phyloP scores from a whole-genome alignment of 2,888 invertebrate genomes.

The Drosophila vallismaia region DNA sequence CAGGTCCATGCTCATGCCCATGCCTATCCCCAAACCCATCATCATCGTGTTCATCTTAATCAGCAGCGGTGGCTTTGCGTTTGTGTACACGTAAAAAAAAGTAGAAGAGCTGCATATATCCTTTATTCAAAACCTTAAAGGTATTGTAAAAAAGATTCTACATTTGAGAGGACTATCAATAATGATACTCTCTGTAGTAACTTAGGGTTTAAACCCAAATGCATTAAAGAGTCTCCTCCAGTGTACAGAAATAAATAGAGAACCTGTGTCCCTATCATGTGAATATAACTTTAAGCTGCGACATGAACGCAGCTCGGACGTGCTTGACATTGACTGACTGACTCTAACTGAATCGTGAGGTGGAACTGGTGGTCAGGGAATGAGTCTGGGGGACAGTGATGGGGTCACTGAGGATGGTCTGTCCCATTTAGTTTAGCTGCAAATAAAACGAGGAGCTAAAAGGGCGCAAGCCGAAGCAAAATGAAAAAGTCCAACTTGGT shows the following conservation, averaged over 20 bases:
- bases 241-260: conserved; percentile 10
- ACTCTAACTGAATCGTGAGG: conserved; percentile 46
- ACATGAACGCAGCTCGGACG: conserved; percentile 64
- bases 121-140: too few species aligned
- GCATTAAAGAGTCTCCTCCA: not conserved
- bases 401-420: conserved; percentile 28
- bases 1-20: conserved; percentile 1
- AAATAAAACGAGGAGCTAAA: conserved; percentile 33
- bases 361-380: conserved; percentile 7
- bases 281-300: conserved; percentile 77
- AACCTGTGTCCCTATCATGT: conserved; percentile 46
- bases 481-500: conserved; percentile 25
- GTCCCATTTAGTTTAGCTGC: conserved; percentile 43
- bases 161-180: too few species aligned
- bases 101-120: too few species aligned
- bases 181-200: not conserved
- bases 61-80: conserved; percentile 11
- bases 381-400: conserved; percentile 3
- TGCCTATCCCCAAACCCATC: conserved; percentile 12
- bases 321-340: conserved; percentile 73
- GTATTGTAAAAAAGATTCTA: too few species aligned
- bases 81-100: conserved; percentile 19
- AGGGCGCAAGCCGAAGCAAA: not conserved
- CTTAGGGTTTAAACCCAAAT: not conserved
- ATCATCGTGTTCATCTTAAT: conserved; percentile 27